A percentile compares a stretch with the other conserved stretches of the same genome.
Conservation (phyloP, 2,888 invertebrate species). For the Drepana falcataria region DNA sequence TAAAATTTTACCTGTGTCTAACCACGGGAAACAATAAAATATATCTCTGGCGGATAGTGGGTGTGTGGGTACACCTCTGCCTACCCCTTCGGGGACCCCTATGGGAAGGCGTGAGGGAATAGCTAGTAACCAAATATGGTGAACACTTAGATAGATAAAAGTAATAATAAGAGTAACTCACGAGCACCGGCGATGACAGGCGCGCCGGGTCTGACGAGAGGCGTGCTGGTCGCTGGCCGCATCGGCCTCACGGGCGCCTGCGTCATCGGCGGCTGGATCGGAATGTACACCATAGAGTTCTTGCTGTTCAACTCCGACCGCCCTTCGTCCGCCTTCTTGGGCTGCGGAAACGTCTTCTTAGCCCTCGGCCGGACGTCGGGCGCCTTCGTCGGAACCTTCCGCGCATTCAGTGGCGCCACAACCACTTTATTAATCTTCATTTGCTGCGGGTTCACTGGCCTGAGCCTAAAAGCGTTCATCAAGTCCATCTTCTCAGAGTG, state of each 20-base stretch:
- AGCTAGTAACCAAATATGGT: no score
- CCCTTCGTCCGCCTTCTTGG: slow-evolving; percentile 53
- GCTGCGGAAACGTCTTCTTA: slow-evolving; percentile 63
- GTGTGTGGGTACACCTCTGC: no score
- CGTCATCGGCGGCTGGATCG: slow-evolving; percentile 64
- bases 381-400: slow-evolving; percentile 30
- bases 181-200: slow-evolving; percentile 16
- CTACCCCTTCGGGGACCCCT: no score
- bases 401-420: slow-evolving; percentile 30
- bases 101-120: no score
- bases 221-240: slow-evolving; percentile 9
- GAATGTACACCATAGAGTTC: slow-evolving; percentile 73
- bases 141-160: no score
- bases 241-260: slow-evolving; percentile 46
- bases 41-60: no score
- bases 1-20: no score
- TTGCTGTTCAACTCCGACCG: slow-evolving; percentile 60
- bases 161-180: slow-evolving; percentile 14
- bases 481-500: slow-evolving; percentile 59
- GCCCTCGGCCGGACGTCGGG: slow-evolving; percentile 45
- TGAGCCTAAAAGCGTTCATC: slow-evolving; percentile 57
- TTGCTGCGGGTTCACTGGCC: slow-evolving; percentile 45
- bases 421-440: slow-evolving; percentile 27
- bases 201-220: slow-evolving; percentile 16
- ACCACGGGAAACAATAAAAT: no score